Evolutionary conservation across 2,888 invertebrate genomes (phyloP), one percentile per base, ranked within the genome.

Genomic region (Drosophila nr. perissopoda): DNA sequence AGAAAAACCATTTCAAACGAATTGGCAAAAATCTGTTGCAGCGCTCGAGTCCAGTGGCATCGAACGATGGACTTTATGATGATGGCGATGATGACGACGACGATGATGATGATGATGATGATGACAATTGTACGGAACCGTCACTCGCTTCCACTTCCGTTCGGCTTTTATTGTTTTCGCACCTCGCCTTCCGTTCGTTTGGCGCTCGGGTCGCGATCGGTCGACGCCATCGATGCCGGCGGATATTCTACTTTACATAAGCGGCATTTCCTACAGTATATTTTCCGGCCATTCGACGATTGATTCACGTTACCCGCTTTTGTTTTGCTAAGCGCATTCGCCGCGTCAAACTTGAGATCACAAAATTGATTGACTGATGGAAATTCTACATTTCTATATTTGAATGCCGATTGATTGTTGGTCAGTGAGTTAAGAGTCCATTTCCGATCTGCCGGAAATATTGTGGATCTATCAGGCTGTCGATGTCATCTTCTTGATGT

Each of bases 221-320:
- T 58, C 69, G 64, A 74, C 61, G 71, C 13, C 65, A 42, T 49
- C 62, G 49, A 53, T 59, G 78, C 68, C 85, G 80, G 89, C 90
- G 90, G 90, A 90, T 87, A 90, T 90, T 90, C 91, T 90, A 91
- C 91, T 91, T 91, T 90, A 91, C 82, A 91, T 91, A 91, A 89
- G 89, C 90, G 89, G 76, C 78, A 68, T 87, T 89, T 87, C 85
- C 85, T 87, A 53, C 71, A 71, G 74, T 78, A 71, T 72, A 67
- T 85, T 89, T 77, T 80, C 80, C 87, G 87, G 79, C 71, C 70
- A 81, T 77, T 68, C 29, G 52, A 56, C 69, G 70, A 74, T 76
- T 80, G 73, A 83, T 76, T 66, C 65, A 69, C 49, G 72, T 60
- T 70, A 68, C 58, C 60, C 68, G 49, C 38, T 59, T 78, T 72